Base-by-base conservation (phyloP, 1,140 invertebrate genomes). In the Physella acuta region DNA sequence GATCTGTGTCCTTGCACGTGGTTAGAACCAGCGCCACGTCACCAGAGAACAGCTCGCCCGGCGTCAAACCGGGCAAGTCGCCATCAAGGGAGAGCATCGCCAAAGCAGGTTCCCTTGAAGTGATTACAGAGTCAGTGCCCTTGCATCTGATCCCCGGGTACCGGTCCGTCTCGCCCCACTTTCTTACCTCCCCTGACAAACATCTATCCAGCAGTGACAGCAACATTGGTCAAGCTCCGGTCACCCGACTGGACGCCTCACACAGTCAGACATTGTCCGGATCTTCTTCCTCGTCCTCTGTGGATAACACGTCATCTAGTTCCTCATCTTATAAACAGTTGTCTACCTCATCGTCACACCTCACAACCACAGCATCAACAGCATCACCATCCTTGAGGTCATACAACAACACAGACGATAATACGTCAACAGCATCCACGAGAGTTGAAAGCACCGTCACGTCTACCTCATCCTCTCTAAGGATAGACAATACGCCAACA, bases 1-100 rank as follows among this genome's bases (percentile, higher is more conserved):
- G 64, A 28, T 66, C 64, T 34, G 33, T 30, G 5, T 66, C 64
- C 17, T 34, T 66, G 11, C 44, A 66, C 24, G 16, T 39, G 3
- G 51, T 31, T 2, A 34, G 64, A 39, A 58, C 26, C 28, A 66
- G 37, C 30, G 8, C 2, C 1, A 34, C n/a, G 44, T 20, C 44
- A 1, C 2, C 62, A 51, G 28, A 64, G 16, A 53, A 51, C 2
- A 11, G 8, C 20, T 20, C 39, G 20, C 1, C 1, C 3, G 24
- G 8, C 34, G 5, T 39, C 16, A 66, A 56, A 28, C 2, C 36
- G 0, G 5, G 34, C 4, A 53, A 51, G 63, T 28, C 63, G 1
- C 49, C 63, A 16, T 24, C 62, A 20, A 49, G 59, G 31, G 59
- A 69, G 31, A 53, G 44, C 44, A 52, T 28, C 2, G n/a, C 31